Evolutionary conservation across 1,140 invertebrate species (phyloP).

Genomic region (Penaeus vannamei): DNA sequence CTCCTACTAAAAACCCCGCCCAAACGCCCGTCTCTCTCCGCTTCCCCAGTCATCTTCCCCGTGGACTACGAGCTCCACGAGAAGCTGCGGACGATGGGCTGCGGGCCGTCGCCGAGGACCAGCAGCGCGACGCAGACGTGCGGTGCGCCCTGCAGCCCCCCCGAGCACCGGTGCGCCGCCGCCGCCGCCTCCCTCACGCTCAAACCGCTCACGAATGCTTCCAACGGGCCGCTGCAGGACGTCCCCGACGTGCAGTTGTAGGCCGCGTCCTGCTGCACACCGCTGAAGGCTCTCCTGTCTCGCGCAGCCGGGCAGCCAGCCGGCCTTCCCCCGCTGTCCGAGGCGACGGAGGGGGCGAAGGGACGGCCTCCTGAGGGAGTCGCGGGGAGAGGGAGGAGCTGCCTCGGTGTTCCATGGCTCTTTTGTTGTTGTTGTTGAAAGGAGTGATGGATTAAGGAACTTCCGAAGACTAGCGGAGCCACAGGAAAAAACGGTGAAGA

Average conservation of each 20-base stretch:
- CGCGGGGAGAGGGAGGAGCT: too few species aligned
- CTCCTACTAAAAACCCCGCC: not conserved
- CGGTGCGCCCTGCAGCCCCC: not conserved
- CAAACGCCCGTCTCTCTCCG: not conserved
- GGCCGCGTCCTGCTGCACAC: not conserved
- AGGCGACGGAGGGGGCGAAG: too few species aligned
- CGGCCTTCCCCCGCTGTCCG: too few species aligned
- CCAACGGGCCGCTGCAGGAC: conserved; percentile 46
- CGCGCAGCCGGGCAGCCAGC: not conserved
- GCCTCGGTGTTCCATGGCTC: too few species aligned
- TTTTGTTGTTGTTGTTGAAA: too few species aligned
- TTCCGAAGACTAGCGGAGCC: too few species aligned
- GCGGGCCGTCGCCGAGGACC: conserved; percentile 69
- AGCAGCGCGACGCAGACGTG: conserved; percentile 70
- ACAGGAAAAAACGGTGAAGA: too few species aligned
- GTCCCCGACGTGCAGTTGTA: conserved; percentile 45
- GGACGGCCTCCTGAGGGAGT: too few species aligned
- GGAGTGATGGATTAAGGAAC: too few species aligned
- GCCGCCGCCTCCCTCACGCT: not conserved
- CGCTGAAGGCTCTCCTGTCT: not conserved
- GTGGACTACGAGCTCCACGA: conserved; percentile 70
- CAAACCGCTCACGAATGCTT: not conserved
- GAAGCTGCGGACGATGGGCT: conserved; percentile 69
- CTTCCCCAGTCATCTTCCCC: conserved; percentile 17
- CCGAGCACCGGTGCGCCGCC: conserved; percentile 13